These are phyloP conservation scores for Orthochromis malagaraziensis DNA, from an alignment of 2,113 vertebrate genomes.

Conservation along the genomic window DNA sequence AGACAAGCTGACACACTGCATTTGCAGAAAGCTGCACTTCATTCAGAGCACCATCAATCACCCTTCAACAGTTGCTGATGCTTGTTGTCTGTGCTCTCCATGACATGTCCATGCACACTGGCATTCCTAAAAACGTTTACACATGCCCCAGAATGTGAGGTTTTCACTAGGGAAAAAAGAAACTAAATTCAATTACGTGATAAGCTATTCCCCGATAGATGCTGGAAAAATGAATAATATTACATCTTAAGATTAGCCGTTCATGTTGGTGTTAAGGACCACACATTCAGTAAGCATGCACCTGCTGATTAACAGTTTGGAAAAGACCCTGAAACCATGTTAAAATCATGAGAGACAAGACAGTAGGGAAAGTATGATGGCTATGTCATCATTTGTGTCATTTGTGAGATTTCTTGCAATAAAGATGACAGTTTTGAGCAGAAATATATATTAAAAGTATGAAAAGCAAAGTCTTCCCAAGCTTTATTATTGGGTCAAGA, in stretches of 20 bases:
- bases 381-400: neutral
- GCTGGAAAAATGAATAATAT: neutral
- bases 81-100: neutral
- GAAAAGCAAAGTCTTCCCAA: neutral
- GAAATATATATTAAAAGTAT: neutral
- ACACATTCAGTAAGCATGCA: neutral
- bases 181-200: neutral
- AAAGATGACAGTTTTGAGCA: neutral
- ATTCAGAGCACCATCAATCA: conserved; percentile 34
- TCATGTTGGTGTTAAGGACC: neutral
- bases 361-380: neutral
- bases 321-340: neutral
- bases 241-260: neutral
- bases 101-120: neutral
- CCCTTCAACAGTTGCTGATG: neutral
- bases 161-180: neutral
- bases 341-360: neutral
- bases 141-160: neutral
- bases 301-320: neutral
- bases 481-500: neutral
- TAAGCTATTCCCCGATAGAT: neutral
- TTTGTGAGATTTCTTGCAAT: neutral
- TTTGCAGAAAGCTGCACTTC: conserved; percentile 41
- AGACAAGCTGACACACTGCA: conserved; percentile 59
- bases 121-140: neutral